These are phyloP conservation scores for Delphinus delphis DNA, from an alignment of 2,113 vertebrate genomes.

Conservation along the genomic window DNA sequence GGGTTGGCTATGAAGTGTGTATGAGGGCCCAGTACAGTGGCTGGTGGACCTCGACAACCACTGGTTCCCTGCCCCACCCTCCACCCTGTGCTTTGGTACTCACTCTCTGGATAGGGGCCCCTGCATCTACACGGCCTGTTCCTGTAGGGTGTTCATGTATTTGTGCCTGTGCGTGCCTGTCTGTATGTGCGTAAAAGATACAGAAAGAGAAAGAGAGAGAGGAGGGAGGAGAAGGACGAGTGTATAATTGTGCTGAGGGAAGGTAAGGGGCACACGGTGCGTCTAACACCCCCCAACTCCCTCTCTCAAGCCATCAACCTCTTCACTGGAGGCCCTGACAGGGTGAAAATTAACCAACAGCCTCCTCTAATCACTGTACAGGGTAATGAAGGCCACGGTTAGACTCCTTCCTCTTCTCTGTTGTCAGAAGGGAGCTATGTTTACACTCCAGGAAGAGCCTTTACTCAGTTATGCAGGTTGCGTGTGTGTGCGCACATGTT, in stretches of 20 bases:
- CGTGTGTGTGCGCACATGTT: neutral
- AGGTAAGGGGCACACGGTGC: neutral
- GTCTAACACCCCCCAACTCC: neutral
- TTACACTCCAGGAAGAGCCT: neutral
- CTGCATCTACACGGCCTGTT: neutral
- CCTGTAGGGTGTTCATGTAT: neutral
- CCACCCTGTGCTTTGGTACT: neutral
- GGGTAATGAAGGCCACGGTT: slow-evolving; percentile 61
- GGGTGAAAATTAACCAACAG: slow-evolving; percentile 81
- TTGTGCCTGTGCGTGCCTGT: no score
- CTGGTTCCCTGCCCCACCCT: neutral
- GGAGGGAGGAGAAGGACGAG: neutral
- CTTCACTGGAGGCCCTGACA: slow-evolving; percentile 64
- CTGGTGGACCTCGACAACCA: neutral
- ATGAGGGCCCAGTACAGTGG: no score
- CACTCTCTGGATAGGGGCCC: neutral
- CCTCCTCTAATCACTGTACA: slow-evolving; percentile 68
- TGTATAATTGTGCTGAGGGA: neutral
- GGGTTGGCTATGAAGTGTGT: neutral
- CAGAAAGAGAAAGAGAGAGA: neutral
- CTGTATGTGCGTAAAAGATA: no score
- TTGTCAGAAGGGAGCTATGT: neutral
- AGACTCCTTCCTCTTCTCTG: slow-evolving; percentile 64
- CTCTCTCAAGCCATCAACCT: slow-evolving; percentile 66
- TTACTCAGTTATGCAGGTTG: neutral